Percentiles rank a stretch among this genome's conserved stretches.
These are phyloP conservation scores for Megaceryle alcyon DNA, from an alignment of 2,797 vertebrate genomes.

Conservation along the genomic window DNA sequence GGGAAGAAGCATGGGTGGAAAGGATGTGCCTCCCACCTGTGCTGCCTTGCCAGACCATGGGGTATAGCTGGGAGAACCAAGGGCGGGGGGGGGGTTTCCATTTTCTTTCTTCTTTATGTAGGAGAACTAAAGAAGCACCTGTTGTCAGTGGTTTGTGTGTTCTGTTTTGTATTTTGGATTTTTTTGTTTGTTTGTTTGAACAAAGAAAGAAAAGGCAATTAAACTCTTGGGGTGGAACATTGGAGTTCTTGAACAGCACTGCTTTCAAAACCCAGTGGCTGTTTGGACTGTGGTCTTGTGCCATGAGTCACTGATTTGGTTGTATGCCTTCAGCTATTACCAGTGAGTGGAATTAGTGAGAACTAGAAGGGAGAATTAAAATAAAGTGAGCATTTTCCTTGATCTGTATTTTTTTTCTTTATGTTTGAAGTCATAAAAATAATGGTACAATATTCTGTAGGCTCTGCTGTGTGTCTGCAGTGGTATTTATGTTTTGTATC, in stretches of 20 bases:
- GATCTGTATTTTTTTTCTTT: neutral
- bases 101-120: neutral
- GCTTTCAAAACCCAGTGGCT: conserved; percentile 31
- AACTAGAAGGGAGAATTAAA: conserved; percentile 23
- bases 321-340: conserved; percentile 56
- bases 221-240: neutral
- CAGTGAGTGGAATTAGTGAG: conserved; percentile 52
- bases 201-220: neutral
- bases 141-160: neutral
- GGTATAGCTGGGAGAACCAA: neutral
- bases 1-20: neutral
- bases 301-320: conserved; percentile 54
- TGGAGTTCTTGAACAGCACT: neutral
- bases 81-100: neutral
- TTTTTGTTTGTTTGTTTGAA: neutral
- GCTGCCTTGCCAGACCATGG: neutral
- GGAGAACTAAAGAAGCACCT: neutral
- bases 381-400: neutral
- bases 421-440: neutral
- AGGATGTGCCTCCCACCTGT: neutral
- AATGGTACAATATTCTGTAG: neutral
- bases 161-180: too few species aligned
- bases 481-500: neutral
- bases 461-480: neutral
- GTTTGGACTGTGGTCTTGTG: conserved; percentile 55